Evolutionary conservation across 2,888 invertebrate genomes (phyloP).

Genomic region (Caenorhabditis afra): DNA sequence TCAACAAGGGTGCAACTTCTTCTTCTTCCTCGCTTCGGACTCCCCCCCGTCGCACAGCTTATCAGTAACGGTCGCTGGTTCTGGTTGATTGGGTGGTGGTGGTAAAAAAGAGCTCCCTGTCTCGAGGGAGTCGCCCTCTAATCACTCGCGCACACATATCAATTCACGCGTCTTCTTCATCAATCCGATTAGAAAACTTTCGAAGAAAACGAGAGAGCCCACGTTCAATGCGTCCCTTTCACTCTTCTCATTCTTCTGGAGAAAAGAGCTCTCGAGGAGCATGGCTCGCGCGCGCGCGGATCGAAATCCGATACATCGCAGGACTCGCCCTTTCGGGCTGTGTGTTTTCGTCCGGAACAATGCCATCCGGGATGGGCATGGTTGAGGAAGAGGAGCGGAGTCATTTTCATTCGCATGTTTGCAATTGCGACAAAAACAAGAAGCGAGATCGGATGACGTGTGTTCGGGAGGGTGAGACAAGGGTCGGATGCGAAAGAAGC

Average conservation of each 20-base stretch:
- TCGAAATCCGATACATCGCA: conserved; percentile 16
- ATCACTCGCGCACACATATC: conserved; percentile 11
- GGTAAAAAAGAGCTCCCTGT: not conserved
- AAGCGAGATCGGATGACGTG: not conserved
- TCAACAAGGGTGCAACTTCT: conserved; percentile 26
- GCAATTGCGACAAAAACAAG: not conserved
- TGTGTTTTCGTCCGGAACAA: conserved; percentile 9
- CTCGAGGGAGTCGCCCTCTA: not conserved
- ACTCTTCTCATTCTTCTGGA: not conserved
- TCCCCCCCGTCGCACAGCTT: not conserved
- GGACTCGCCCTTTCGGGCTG: not conserved
- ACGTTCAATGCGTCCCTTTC: no score
- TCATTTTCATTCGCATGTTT: not conserved
- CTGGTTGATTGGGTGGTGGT: not conserved
- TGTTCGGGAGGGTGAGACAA: not conserved
- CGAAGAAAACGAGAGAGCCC: not conserved
- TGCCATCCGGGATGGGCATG: conserved; percentile 16
- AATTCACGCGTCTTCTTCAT: conserved; percentile 7
- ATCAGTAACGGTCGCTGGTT: conserved; percentile 7
- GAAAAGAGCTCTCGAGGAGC: not conserved
- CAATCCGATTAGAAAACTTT: conserved; percentile 9
- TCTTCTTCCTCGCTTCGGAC: no score
- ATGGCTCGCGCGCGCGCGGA: not conserved
- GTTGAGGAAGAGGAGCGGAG: not conserved
- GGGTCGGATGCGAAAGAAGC: no score